phyloP scores from a whole-genome alignment of 2,113 vertebrate species.

The Zosterops hypoxanthus region DNA sequence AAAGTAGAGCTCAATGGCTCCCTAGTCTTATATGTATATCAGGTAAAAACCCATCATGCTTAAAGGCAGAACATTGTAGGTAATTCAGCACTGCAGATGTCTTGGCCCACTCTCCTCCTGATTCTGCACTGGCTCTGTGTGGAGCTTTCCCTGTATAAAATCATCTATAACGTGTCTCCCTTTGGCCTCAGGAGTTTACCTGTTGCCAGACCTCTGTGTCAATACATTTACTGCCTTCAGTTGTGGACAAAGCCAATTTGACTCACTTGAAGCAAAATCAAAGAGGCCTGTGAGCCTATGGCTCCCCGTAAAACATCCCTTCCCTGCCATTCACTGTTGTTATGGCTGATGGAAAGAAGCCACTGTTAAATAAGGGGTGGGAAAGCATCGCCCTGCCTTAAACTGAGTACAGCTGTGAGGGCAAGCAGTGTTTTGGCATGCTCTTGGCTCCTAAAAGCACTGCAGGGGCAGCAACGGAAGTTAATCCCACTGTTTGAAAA shows the following conservation, averaged over 20 bases:
- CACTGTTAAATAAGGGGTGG: constrained; percentile 19
- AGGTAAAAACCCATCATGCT: not conserved
- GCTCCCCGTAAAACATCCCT: not conserved
- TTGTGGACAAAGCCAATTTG: not conserved
- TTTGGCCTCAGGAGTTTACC: not conserved
- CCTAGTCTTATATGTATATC: accelerated
- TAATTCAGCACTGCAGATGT: not conserved
- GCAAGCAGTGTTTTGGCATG: constrained; percentile 16
- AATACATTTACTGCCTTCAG: not conserved
- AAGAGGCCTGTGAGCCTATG: not conserved
- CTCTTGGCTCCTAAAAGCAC: not conserved
- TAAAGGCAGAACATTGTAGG: not conserved
- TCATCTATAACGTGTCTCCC: not conserved
- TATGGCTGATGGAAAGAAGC: not conserved
- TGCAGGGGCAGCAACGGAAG: constrained; percentile 25
- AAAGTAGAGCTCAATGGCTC: not conserved
- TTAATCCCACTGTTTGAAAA: constrained; percentile 22
- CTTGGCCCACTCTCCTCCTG: not conserved
- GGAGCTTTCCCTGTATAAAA: not conserved
- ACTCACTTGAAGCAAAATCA: not conserved
- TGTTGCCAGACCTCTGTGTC: not conserved
- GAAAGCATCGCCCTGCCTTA: constrained; percentile 17
- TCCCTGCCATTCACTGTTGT: not conserved
- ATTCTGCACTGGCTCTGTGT: not conserved
- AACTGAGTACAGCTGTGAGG: constrained; percentile 17